Evolutionary conservation across 2,888 invertebrate genomes (phyloP).

Genomic region (Bimastos eiseni): DNA sequence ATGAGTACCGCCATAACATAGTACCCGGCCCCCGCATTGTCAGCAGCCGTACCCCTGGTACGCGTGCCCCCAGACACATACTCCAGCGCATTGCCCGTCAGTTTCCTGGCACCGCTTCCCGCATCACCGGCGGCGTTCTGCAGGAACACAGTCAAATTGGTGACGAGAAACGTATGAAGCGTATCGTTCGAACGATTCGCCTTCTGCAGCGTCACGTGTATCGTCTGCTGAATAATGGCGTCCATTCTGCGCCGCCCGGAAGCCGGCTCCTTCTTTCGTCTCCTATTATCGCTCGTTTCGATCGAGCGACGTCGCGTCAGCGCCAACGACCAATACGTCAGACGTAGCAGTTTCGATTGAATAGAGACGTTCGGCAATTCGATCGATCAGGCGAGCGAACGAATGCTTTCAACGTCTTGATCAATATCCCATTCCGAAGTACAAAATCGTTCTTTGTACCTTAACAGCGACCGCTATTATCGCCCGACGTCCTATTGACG

Average conservation of each 20-base stretch:
- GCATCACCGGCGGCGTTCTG: background rate
- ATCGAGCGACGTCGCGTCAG: background rate
- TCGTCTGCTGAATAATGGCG: slow-evolving; percentile 16
- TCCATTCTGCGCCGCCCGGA: background rate
- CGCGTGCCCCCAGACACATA: background rate
- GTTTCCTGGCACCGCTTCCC: background rate
- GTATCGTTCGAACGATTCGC: background rate
- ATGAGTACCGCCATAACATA: slow-evolving; percentile 60
- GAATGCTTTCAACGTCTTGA: slow-evolving; percentile 13
- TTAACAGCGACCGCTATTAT: background rate
- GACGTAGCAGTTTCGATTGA: background rate
- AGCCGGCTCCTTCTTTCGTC: background rate
- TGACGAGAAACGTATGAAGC: background rate
- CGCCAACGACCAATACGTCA: background rate
- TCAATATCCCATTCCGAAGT: slow-evolving; percentile 3
- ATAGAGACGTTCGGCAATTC: background rate
- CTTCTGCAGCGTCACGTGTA: slow-evolving; percentile 17
- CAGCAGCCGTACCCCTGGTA: background rate
- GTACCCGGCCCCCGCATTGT: slow-evolving; percentile 52
- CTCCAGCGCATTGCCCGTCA: background rate
- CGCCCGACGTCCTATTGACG: background rate
- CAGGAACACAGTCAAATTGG: background rate
- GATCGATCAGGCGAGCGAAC: background rate
- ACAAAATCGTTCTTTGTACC: background rate
- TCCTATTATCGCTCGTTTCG: background rate